Evolutionary conservation across 2,113 vertebrate genomes (phyloP).

Genomic region (Sarotherodon lohbergeri): DNA sequence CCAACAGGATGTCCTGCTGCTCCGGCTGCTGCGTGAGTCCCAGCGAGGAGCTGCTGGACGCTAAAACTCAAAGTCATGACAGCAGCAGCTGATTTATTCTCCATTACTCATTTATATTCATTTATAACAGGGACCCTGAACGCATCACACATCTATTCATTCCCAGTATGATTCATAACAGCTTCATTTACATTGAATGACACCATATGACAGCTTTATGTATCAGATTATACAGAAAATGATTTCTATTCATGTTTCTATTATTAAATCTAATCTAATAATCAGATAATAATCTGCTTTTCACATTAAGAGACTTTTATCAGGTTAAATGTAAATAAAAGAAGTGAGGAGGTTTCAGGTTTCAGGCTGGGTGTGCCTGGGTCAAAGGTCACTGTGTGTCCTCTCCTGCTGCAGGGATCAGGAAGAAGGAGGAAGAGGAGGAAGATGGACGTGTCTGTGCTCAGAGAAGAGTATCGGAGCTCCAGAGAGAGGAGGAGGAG

Average conservation of each 20-base stretch:
- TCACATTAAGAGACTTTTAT: not conserved
- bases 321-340: not conserved
- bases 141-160: not conserved
- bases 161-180: not conserved
- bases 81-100: not conserved
- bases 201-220: not conserved
- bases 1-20: conserved; percentile 35
- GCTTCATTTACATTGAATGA: not conserved
- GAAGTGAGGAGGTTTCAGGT: not conserved
- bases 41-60: not conserved
- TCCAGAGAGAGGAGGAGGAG: conserved; percentile 72
- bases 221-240: not conserved
- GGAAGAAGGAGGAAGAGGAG: conserved; percentile 33
- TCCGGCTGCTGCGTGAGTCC: conserved; percentile 51
- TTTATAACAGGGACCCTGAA: not conserved
- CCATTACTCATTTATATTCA: not conserved
- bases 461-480: conserved; percentile 76
- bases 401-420: not conserved
- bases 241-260: not conserved
- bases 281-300: not conserved
- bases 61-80: not conserved
- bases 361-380: not conserved
- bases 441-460: conserved; percentile 75
- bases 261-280: not conserved
- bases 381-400: not conserved